A percentile compares a stretch with the other conserved stretches of the same genome.
phyloP scores from a whole-genome alignment of 2,797 vertebrate genomes.

The Gymnoscopelus braueri region DNA sequence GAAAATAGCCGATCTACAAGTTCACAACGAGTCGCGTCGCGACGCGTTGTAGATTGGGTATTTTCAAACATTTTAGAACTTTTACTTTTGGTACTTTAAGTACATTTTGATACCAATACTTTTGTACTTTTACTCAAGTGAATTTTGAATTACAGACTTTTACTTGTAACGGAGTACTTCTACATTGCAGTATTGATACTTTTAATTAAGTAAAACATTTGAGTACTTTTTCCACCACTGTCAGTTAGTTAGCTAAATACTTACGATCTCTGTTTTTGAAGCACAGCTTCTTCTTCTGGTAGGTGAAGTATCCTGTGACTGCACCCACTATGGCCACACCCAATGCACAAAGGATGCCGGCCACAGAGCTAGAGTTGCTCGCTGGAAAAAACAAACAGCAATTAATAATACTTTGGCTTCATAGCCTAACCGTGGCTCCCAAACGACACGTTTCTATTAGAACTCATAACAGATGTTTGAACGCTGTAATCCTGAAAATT shows the following conservation, averaged over 20 bases:
- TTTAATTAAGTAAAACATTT: too few relatives aligned
- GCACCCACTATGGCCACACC: constrained; percentile 82
- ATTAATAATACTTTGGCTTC: neutral
- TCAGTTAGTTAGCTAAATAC: constrained; percentile 64
- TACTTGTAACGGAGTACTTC: too few relatives aligned
- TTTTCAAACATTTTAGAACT: too few relatives aligned
- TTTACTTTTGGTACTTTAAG: too few relatives aligned
- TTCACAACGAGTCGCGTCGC: too few relatives aligned
- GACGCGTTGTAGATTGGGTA: neutral
- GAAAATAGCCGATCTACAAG: too few relatives aligned
- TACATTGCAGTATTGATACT: too few relatives aligned
- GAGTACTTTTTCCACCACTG: too few relatives aligned
- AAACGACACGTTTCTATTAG: neutral
- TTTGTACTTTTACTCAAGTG: too few relatives aligned
- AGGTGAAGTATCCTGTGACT: constrained; percentile 85
- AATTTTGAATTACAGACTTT: too few relatives aligned
- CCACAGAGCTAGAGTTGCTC: constrained; percentile 66
- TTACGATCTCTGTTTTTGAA: constrained; percentile 86
- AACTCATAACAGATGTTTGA: neutral
- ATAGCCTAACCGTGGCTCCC: neutral
- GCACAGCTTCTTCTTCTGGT: constrained; percentile 93
- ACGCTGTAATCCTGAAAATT: constrained; percentile 5
- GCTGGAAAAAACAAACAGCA: constrained; percentile 40
- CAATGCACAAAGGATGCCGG: constrained; percentile 82
- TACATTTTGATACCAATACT: too few relatives aligned